A percentile compares a stretch with the other conserved stretches of the same genome.
These are phyloP conservation scores for Aplysina aerophoba DNA, from an alignment of 37 sponge, comb jelly and placozoan species.

Conservation along the genomic window DNA sequence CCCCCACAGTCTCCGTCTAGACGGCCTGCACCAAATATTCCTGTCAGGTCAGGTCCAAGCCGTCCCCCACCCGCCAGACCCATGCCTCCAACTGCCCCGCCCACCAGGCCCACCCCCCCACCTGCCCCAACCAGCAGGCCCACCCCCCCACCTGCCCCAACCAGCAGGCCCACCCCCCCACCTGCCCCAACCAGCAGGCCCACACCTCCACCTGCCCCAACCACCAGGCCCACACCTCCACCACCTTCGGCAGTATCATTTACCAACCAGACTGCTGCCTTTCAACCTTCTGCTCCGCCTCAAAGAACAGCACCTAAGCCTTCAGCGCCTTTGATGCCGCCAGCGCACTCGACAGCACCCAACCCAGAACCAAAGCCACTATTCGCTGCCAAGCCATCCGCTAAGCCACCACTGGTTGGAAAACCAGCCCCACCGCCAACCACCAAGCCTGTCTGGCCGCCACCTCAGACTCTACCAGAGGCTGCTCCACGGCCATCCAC, in stretches of 20 bases:
- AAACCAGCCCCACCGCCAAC: neutral
- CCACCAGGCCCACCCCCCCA: neutral
- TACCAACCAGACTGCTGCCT: no score
- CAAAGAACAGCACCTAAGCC: no score
- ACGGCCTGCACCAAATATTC: neutral
- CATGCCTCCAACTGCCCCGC: neutral
- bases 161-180: neutral
- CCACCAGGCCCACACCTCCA: neutral
- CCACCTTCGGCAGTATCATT: no score
- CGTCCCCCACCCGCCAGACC: neutral
- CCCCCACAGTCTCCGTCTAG: neutral
- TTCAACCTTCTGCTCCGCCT: no score
- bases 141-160: no score
- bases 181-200: neutral
- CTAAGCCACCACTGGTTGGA: neutral
- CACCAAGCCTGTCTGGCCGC: conserved; percentile 14
- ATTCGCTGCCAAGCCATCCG: no score
- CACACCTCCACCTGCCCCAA: neutral
- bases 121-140: no score
- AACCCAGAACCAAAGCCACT: no score
- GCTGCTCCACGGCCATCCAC: no score
- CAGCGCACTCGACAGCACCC: neutral
- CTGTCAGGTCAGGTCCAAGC: neutral
- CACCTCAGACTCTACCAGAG: neutral
- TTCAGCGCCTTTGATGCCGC: no score